Evolutionary conservation across 2,888 invertebrate genomes (phyloP), one percentile per base, ranked within the genome.

Genomic region (Oscheius sp.): DNA sequence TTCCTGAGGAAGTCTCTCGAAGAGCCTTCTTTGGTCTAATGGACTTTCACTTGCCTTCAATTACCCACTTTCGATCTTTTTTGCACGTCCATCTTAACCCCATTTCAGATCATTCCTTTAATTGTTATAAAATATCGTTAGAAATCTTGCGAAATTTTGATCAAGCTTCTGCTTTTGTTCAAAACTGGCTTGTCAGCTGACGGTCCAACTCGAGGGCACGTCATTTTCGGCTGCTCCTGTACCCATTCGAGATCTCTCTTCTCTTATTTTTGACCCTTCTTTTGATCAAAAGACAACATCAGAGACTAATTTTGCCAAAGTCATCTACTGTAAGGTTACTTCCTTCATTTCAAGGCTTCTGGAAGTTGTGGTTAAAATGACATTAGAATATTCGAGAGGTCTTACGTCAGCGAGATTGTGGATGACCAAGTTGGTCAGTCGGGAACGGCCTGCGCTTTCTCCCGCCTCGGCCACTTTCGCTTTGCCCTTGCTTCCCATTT

Each of bases 401-500:
- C n/a, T n/a, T 48, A 48, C 48, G 48, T 48, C 48, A 48, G 17
- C 5, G 48, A n/a, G 4, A 48, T 25, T 48, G 48, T 25, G 48
- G 37, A 8, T 15, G 37, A 8, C 37, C 37, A 15, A 8, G 37
- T 20, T 17, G 48, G 8, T 48, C 15, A 33, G 55, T 34, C 55
- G 55, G 33, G 33, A 33, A n/a, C 55, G 55, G 37, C 33, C 55
- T 15, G 20, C 33, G 55, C 55, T 61, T 61, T 61, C 45, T 25
- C 61, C 15, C 17, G 37, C 29, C 15, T 25, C 27, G 37, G 25
- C 42, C 42, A 45, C 61, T 61, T 61, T 61, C 61, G 45, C 61
- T 45, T 61, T 61, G 55, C 61, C 45, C 61, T 42, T 45, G 27
- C 42, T n/a, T 20, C 39, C n/a, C 58, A 15, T 25, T 42, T 39